Percentiles rank a stretch among this genome's conserved stretches.
Evolutionary conservation across 2,113 vertebrate genomes (phyloP).

Genomic region (Fulica atra): DNA sequence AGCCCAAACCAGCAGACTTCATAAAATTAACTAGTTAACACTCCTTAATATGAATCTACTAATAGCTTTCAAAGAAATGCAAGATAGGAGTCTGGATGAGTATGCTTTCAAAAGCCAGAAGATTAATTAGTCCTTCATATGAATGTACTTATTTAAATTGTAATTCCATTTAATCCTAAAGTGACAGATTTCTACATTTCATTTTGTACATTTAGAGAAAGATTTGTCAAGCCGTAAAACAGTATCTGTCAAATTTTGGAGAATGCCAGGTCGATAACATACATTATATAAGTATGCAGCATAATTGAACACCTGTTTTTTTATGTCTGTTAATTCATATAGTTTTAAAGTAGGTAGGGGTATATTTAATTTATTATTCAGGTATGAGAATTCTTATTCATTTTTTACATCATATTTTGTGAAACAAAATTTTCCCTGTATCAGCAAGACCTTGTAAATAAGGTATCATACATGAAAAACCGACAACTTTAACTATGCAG

Average conservation of each 20-base stretch:
- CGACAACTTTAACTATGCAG: not conserved
- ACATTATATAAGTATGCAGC: not conserved
- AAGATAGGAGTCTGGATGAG: not conserved
- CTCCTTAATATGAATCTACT: not conserved
- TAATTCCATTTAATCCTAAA: not conserved
- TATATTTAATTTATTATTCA: not conserved
- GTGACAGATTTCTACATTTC: not conserved
- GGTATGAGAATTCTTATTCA: not conserved
- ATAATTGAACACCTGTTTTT: not conserved
- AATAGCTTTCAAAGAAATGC: not conserved
- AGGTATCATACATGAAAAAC: not conserved
- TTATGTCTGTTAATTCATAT: not conserved
- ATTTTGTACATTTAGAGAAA: not conserved
- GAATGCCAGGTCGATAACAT: not conserved
- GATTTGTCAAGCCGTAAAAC: not conserved
- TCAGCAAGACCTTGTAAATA: not conserved
- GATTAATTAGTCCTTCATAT: not conserved
- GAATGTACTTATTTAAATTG: not conserved
- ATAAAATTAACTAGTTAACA: slow-evolving; percentile 8
- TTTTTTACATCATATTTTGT: not conserved
- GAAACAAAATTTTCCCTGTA: not conserved
- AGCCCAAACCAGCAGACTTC: not conserved
- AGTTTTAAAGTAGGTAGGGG: not conserved
- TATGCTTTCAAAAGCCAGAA: not conserved
- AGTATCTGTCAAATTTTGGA: not conserved